A percentile compares a stretch with the other conserved stretches of the same genome.
Conservation (phyloP, 1,140 invertebrate species). For the Melipona quadrifasciata region DNA sequence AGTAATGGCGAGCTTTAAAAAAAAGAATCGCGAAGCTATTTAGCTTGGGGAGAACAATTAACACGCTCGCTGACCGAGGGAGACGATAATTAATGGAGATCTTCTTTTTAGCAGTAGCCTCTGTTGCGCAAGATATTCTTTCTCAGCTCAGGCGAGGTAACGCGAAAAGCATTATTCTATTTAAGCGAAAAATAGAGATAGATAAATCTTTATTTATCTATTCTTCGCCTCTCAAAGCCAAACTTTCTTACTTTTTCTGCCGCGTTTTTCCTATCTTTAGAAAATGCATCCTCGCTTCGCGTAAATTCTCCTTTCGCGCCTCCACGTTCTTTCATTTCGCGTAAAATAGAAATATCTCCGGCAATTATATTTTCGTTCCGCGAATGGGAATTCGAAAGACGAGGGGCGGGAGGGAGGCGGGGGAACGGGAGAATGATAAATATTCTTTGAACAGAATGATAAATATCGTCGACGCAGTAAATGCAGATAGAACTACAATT, state of each 20-base stretch:
- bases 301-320: neutral
- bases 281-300: neutral
- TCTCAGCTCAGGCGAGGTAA: neutral
- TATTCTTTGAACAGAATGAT: no score
- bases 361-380: no score
- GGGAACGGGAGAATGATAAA: no score
- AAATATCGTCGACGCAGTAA: no score
- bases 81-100: constrained; percentile 63
- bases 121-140: neutral
- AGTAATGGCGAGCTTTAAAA: neutral
- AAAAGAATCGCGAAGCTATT: constrained; percentile 69
- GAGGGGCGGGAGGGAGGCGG: no score
- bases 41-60: constrained; percentile 53
- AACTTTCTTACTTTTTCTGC: neutral
- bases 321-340: neutral
- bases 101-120: neutral
- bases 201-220: neutral
- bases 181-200: neutral
- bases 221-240: neutral
- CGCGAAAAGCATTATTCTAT: neutral
- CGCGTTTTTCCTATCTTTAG: neutral
- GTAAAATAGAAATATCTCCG: no score
- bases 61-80: constrained; percentile 19
- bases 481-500: no score
- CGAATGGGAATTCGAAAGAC: no score